Percentiles rank a stretch among this genome's conserved stretches.
These are phyloP conservation scores for Argya squamiceps DNA, from an alignment of 2,797 vertebrate genomes.

Conservation along the genomic window DNA sequence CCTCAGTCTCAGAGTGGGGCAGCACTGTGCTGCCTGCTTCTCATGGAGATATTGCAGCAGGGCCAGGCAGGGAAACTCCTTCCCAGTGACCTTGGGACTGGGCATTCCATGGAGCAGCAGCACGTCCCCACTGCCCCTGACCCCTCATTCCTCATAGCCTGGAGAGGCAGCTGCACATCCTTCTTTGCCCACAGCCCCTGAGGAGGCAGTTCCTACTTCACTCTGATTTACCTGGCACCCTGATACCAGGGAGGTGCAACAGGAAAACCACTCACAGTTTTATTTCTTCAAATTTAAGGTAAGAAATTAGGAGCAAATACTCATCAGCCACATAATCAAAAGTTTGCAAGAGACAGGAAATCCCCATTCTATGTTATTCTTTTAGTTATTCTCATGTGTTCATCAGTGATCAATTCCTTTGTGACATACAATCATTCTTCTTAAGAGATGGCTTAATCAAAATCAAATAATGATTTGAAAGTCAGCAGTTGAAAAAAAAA, in stretches of 20 bases:
- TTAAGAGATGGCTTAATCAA: background rate
- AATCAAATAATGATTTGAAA: background rate
- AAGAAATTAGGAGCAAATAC: background rate
- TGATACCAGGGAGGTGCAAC: background rate
- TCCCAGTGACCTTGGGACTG: background rate
- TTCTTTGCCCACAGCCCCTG: background rate
- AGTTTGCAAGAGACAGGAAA: background rate
- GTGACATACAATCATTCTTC: background rate
- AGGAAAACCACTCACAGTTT: background rate
- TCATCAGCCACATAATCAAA: background rate
- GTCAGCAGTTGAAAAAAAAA: background rate
- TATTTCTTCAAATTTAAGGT: background rate
- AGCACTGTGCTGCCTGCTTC: background rate
- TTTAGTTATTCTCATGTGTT: background rate
- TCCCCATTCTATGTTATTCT: background rate
- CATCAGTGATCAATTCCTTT: background rate
- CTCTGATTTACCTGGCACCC: background rate
- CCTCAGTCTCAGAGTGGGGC: background rate
- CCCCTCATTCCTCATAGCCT: background rate
- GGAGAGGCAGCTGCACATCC: accelerated
- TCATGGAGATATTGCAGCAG: background rate
- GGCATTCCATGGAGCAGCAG: background rate
- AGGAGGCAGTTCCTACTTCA: background rate
- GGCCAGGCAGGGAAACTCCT: background rate
- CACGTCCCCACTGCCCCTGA: accelerated